Conservation (phyloP, 2,113 vertebrate genomes). For the Erythrolamprus reginae region DNA sequence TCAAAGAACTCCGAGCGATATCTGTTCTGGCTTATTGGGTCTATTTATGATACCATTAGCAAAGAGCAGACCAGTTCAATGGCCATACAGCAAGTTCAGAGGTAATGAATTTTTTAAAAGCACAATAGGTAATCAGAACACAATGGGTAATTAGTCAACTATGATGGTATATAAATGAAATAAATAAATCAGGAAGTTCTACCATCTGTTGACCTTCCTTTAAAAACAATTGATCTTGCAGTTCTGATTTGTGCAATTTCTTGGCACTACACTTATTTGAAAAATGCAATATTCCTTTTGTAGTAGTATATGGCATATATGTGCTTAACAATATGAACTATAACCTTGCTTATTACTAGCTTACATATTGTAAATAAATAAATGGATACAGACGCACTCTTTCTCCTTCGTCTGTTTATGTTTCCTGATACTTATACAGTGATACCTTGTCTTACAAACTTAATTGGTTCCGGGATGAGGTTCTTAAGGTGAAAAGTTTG, state of each 20-base stretch:
- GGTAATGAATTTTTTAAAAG: background rate
- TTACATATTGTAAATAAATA: conserved; percentile 4
- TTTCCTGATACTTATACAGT: conserved; percentile 37
- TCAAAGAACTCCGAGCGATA: conserved; percentile 30
- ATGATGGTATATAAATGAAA: background rate
- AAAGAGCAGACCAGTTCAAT: conserved; percentile 25
- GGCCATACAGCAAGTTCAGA: background rate
- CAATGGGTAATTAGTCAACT: background rate
- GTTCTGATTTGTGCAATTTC: background rate
- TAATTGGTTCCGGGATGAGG: too few relatives aligned
- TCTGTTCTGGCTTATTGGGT: conserved; percentile 44
- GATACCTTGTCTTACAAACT: too few relatives aligned
- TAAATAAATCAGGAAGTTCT: background rate
- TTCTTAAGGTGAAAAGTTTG: too few relatives aligned
- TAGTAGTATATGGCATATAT: background rate
- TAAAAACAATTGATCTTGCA: background rate
- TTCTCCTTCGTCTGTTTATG: background rate
- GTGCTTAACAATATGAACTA: background rate
- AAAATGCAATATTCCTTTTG: background rate
- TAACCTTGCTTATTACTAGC: fast-evolving
- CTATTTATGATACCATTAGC: conserved; percentile 26
- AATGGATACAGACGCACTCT: conserved; percentile 8
- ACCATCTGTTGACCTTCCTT: background rate
- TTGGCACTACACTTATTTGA: background rate
- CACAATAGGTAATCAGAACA: background rate